phyloP scores from a whole-genome alignment of 1,140 invertebrate species.

The Cydia fagiglandana region DNA sequence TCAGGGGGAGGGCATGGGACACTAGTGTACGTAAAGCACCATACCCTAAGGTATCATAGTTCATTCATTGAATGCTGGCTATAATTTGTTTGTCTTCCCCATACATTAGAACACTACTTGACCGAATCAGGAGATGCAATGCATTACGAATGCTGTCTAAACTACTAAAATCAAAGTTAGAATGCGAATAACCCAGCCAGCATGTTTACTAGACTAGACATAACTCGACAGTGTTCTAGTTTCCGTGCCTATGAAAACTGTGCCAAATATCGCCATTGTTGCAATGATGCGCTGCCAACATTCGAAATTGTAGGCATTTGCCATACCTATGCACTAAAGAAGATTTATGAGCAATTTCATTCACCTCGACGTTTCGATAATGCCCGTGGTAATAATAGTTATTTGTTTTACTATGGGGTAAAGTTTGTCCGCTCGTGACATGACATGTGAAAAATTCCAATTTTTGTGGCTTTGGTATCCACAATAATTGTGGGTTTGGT shows the following conservation, averaged over 20 bases:
- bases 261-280: slow-evolving; percentile 1
- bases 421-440: too few relatives aligned
- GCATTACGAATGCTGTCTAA: neutral
- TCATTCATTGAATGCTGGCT: too few relatives aligned
- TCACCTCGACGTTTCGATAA: neutral
- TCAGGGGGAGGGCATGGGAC: too few relatives aligned
- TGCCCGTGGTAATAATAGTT: neutral
- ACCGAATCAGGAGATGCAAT: too few relatives aligned
- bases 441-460: too few relatives aligned
- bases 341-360: neutral
- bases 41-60: too few relatives aligned
- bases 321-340: neutral
- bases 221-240: neutral
- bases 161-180: neutral
- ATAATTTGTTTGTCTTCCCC: too few relatives aligned
- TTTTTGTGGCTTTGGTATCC: too few relatives aligned
- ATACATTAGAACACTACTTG: too few relatives aligned
- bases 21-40: too few relatives aligned
- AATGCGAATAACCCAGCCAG: neutral
- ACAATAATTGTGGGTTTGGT: too few relatives aligned
- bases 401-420: neutral
- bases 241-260: slow-evolving; percentile 1
- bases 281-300: neutral
- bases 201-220: neutral
- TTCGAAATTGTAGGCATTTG: neutral